Percentiles rank a stretch among this genome's conserved stretches.
Conservation (phyloP, 2,888 invertebrate genomes). For the Eupithecia abbreviata region DNA sequence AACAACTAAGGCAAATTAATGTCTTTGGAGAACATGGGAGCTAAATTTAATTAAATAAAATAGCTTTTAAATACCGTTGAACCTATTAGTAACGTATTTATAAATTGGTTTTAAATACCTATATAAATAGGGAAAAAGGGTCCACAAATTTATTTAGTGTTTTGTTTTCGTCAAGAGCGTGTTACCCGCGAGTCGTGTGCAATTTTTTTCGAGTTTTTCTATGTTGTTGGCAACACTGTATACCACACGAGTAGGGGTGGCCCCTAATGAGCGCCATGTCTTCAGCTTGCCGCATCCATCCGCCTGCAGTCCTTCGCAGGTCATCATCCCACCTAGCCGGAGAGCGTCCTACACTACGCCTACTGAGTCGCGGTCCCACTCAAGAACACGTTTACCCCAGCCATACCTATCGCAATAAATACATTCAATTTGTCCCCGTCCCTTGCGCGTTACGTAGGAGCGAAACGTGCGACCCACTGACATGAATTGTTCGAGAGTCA, state of each 20-base stretch:
- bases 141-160: not conserved
- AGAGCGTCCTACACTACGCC: too few relatives aligned
- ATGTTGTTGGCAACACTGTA: too few relatives aligned
- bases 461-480: slow-evolving; percentile 59
- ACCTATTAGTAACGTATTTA: too few relatives aligned
- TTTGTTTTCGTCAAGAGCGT: not conserved
- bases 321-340: too few relatives aligned
- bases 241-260: too few relatives aligned
- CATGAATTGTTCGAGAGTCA: slow-evolving; percentile 46
- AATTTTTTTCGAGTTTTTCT: too few relatives aligned
- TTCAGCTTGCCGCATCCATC: too few relatives aligned
- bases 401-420: slow-evolving; percentile 21
- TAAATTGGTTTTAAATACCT: not conserved
- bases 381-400: too few relatives aligned
- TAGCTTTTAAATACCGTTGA: not conserved
- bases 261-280: too few relatives aligned
- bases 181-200: too few relatives aligned
- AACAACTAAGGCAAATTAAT: slow-evolving; percentile 25
- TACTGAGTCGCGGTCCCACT: too few relatives aligned
- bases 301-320: too few relatives aligned
- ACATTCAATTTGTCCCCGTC: slow-evolving; percentile 26
- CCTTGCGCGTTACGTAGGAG: slow-evolving; percentile 34
- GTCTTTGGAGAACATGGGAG: slow-evolving; percentile 11
- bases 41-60: not conserved
- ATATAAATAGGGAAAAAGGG: not conserved